Conservation (phyloP, 2,888 invertebrate species). For the Lacanobia oleracea region DNA sequence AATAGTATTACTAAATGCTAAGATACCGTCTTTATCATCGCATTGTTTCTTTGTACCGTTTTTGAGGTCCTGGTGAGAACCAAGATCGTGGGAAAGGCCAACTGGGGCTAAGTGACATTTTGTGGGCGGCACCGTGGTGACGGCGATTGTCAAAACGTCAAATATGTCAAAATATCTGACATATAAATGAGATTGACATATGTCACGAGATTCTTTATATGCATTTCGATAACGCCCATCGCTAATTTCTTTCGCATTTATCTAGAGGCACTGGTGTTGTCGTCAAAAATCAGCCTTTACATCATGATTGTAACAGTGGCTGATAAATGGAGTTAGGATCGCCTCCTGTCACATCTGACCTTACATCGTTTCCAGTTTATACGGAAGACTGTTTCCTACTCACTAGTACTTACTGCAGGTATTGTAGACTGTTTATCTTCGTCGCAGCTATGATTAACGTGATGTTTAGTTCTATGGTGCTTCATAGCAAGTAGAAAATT, state of each 20-base stretch:
- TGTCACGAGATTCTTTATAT: too few species aligned
- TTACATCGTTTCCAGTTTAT: conserved; percentile 16
- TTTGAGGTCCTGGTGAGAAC: conserved; percentile 3
- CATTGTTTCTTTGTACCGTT: conserved; percentile 45
- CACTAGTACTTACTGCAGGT: too few species aligned
- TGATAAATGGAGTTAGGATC: not conserved
- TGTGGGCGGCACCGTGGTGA: too few species aligned
- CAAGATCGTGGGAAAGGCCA: conserved; percentile 35
- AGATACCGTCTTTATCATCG: conserved; percentile 39
- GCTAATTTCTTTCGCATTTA: too few species aligned
- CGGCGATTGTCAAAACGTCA: too few species aligned
- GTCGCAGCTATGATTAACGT: conserved; percentile 9
- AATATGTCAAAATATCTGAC: too few species aligned
- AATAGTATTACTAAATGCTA: conserved; percentile 44
- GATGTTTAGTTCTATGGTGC: too few species aligned
- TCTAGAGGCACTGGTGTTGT: not conserved
- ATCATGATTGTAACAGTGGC: conserved; percentile 3
- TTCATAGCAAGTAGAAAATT: too few species aligned
- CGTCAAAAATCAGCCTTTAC: conserved; percentile 16
- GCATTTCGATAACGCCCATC: too few species aligned
- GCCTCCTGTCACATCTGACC: not conserved
- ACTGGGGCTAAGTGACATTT: not conserved
- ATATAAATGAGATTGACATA: too few species aligned
- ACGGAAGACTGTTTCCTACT: not conserved
- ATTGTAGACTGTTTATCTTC: not conserved